Percentiles rank a stretch among this genome's conserved stretches.
phyloP scores from a whole-genome alignment of 2,113 vertebrate species.

The Anolis carolinensis region DNA sequence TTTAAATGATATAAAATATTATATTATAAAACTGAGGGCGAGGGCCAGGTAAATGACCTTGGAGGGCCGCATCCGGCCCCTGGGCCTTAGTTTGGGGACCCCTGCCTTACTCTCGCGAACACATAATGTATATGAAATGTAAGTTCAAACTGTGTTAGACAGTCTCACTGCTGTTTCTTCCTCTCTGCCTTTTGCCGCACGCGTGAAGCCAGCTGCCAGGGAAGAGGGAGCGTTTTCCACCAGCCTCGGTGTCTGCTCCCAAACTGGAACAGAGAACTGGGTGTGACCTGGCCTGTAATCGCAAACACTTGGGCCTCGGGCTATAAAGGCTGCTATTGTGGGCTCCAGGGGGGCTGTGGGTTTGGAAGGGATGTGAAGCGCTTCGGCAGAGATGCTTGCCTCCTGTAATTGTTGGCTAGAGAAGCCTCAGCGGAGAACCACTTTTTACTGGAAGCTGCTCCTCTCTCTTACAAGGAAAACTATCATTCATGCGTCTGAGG shows the following conservation, averaged over 20 bases:
- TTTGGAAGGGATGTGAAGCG: conserved; percentile 26
- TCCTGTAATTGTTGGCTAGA: conserved; percentile 36
- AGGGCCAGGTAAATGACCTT: no score
- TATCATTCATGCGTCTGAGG: not conserved
- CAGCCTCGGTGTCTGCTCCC: conserved; percentile 13
- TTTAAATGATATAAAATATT: no score
- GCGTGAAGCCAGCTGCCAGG: not conserved
- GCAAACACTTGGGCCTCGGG: conserved; percentile 23
- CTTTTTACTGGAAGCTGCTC: conserved; percentile 26
- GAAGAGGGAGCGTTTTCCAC: not conserved
- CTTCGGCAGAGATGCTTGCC: conserved; percentile 2
- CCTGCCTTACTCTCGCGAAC: not conserved
- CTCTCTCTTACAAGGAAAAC: not conserved
- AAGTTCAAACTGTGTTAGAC: not conserved
- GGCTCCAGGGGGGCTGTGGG: conserved; percentile 22
- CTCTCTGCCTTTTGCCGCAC: not conserved
- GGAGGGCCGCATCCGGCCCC: no score
- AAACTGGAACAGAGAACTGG: conserved; percentile 31
- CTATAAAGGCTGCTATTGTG: conserved; percentile 41
- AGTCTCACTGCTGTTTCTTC: conserved; percentile 2
- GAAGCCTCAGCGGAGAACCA: not conserved
- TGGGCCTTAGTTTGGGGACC: no score
- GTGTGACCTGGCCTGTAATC: conserved; percentile 34
- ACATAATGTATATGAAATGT: not conserved
- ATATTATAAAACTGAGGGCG: no score